Evolutionary conservation across 2,888 invertebrate species (phyloP), one percentile per base, ranked within the genome.

Genomic region (Phasia obesa): DNA sequence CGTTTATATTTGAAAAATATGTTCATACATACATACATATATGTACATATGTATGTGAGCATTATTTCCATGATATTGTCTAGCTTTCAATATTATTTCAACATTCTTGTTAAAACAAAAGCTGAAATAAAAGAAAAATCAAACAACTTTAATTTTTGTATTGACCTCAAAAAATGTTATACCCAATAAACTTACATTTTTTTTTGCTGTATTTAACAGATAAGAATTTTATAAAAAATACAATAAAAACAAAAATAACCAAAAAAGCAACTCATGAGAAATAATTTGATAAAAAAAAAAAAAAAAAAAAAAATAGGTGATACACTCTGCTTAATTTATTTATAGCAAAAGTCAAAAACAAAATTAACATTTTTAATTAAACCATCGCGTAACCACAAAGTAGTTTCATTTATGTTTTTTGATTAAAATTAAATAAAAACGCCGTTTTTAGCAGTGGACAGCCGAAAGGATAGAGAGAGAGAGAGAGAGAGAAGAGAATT

Each of bases 301-400:
- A 42, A 42, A 42, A 13, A 4, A 42, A 42, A 13, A 42, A 13
- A 42, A 35, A 35, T 35, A n/a, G 35, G 35, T 35, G 35, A 35
- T 4, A 42, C 13, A 13, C 11, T 35, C 11, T n/a, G 38, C 15
- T 42, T 42, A n/a, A 42, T 42, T 42, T 13, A 15, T n/a, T n/a
- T n/a, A 15, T 13, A 42, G n/a, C 38, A n/a, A n/a, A 31, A 42
- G 3, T 15, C 2, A 57, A 59, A 57, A 59, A 51, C 11, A 69
- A 70, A 67, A 73, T 73, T 79, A 67, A 74, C 67, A 62, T 74
- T 69, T 69, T 79, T 73, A 73, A 80, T 80, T 80, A 55, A 80
- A 80, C 7, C 27, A 27, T 27, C 6, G 3, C 6, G 27, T 27
- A 27, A 27, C 3, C 11, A 1, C 35, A n/a, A n/a, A n/a, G n/a